These are phyloP conservation scores for Caenorhabditis afra DNA, from an alignment of 2,888 invertebrate genomes.

Conservation along the genomic window DNA sequence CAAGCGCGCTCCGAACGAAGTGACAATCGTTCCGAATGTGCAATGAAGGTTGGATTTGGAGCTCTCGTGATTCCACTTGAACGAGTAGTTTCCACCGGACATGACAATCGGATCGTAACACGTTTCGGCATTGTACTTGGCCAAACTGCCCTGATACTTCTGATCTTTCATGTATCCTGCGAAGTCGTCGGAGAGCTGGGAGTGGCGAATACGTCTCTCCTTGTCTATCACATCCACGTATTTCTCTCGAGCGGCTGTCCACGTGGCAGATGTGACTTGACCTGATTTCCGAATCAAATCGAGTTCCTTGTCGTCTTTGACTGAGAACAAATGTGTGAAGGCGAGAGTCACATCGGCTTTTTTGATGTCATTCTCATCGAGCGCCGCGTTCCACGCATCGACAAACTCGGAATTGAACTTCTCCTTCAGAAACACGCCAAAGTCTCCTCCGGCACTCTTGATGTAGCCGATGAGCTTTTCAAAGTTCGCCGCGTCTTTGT, in stretches of 20 bases:
- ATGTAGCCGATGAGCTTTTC: conserved; percentile 87
- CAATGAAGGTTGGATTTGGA: conserved; percentile 53
- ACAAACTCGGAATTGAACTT: conserved; percentile 94
- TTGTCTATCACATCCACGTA: conserved; percentile 99
- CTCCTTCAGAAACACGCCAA: conserved; percentile 94
- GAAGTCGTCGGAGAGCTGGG: conserved; percentile 94
- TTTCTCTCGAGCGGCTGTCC: conserved; percentile 95
- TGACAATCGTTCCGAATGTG: conserved; percentile 56
- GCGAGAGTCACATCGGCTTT: conserved; percentile 89
- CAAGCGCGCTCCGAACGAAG: conserved; percentile 53
- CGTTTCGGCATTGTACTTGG: conserved; percentile 87
- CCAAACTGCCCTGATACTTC: conserved; percentile 89
- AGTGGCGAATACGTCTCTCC: conserved; percentile 95
- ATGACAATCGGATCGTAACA: conserved; percentile 99
- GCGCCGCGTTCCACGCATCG: conserved; percentile 89
- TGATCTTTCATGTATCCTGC: conserved; percentile 94
- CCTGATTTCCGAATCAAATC: conserved; percentile 93
- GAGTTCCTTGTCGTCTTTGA: conserved; percentile 95
- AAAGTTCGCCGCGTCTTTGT: conserved; percentile 91
- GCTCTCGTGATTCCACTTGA: conserved; percentile 93
- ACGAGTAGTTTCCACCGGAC: conserved; percentile 96
- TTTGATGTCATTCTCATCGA: conserved; percentile 89
- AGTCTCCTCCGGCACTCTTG: conserved; percentile 88
- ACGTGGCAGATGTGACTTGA: conserved; percentile 93
- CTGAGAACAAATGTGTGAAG: conserved; percentile 91